Conservation (phyloP, 1,140 invertebrate species). For the Drosophila parvula region DNA sequence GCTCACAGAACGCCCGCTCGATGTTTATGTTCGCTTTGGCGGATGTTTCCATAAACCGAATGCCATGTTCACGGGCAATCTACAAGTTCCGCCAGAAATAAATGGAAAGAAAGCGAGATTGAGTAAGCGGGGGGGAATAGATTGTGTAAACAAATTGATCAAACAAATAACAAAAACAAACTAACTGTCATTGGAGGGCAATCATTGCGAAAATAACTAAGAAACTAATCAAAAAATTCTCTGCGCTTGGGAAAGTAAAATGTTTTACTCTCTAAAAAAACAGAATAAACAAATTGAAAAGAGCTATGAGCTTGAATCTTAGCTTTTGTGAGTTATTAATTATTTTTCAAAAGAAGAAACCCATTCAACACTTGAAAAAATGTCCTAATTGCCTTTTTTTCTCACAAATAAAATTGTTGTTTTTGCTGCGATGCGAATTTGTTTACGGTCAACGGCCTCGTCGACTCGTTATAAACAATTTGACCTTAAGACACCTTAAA, state of each 20-base stretch:
- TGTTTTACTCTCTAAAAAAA: too few relatives aligned
- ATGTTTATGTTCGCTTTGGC: constrained; percentile 99
- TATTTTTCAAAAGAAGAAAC: neutral
- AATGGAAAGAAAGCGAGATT: neutral
- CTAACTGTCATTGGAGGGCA: constrained; percentile 10
- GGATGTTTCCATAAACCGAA: constrained; percentile 99
- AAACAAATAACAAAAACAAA: neutral
- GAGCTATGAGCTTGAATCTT: too few relatives aligned
- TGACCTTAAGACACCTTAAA: neutral
- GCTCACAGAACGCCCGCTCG: constrained; percentile 97
- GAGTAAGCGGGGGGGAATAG: neutral
- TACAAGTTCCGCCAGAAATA: constrained; percentile 82
- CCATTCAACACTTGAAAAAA: neutral
- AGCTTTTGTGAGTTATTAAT: too few relatives aligned
- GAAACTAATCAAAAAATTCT: too few relatives aligned
- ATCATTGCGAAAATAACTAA: constrained; percentile 7
- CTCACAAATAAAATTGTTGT: neutral
- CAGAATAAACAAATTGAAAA: too few relatives aligned
- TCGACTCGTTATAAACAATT: constrained; percentile 1
- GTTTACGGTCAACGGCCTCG: constrained; percentile 1
- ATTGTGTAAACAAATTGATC: constrained; percentile 36
- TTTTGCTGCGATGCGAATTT: neutral
- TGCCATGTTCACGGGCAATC: constrained; percentile 98
- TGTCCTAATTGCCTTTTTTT: neutral
- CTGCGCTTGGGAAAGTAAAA: too few relatives aligned